Evolutionary conservation across 1,140 invertebrate genomes (phyloP).

Genomic region (Gryllus bimaculatus): DNA sequence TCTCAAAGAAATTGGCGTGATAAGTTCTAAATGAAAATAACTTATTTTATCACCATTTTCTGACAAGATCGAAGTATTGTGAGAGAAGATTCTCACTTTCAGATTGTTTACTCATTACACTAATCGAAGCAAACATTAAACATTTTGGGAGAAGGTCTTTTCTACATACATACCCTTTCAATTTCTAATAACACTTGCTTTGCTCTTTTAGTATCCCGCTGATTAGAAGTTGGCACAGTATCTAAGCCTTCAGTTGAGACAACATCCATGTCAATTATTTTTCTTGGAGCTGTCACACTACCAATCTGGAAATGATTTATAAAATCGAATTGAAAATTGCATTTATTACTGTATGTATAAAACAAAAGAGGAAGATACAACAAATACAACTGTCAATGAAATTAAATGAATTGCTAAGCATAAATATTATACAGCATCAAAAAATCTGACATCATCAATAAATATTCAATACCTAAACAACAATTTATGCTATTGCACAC

Average conservation of each 20-base stretch:
- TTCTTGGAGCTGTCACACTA: slow-evolving; percentile 85
- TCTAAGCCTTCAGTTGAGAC: slow-evolving; percentile 49
- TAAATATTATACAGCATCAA: too few species aligned
- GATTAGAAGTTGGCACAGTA: slow-evolving; percentile 32
- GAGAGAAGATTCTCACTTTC: too few species aligned
- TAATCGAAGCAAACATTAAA: neutral
- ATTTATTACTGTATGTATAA: neutral
- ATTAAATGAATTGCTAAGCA: too few species aligned
- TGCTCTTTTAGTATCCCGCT: slow-evolving; percentile 50
- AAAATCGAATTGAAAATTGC: neutral
- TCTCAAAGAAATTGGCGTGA: too few species aligned
- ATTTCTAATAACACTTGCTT: slow-evolving; percentile 72
- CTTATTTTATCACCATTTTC: too few species aligned
- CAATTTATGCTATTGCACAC: too few species aligned
- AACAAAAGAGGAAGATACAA: neutral
- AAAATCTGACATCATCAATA: too few species aligned
- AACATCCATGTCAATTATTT: slow-evolving; percentile 84
- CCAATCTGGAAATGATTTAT: slow-evolving; percentile 48
- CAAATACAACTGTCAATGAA: too few species aligned
- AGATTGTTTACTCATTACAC: neutral
- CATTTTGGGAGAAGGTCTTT: too few species aligned
- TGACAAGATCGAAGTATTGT: too few species aligned
- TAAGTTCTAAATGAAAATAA: too few species aligned
- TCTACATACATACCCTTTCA: slow-evolving; percentile 46
- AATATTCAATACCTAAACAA: too few species aligned